Base-by-base conservation (phyloP, 2,113 vertebrate species). In the Plestiodon gilberti region DNA sequence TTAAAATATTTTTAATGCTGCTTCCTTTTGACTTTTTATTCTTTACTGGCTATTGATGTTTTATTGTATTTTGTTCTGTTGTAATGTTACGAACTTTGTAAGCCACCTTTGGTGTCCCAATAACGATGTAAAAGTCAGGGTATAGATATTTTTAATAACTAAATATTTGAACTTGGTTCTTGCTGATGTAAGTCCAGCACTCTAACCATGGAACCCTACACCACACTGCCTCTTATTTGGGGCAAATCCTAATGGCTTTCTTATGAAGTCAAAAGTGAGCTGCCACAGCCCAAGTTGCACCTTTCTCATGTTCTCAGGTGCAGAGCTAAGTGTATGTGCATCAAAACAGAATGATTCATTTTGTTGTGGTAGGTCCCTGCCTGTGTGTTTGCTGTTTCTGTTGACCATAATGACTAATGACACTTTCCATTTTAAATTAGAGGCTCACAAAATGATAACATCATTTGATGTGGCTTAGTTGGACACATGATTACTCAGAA, bases 381-480 rank as follows among this genome's bases (percentile, higher is more conserved):
- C 91, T 80, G 84, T 76, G 69, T 88, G 93, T 85, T 89, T 90
- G 86, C 87, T 93, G 95, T 93, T 94, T 94, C 93, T 95, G 87
- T 83, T 89, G 84, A 87, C 87, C 40, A 5, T 64, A 69, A 74
- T 95, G 95, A 95, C 90, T 93, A 94, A 95, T 83, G 55, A 83
- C 90, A 93, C 94, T 95, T 95, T 95, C 95, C 93, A 92, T 94
- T 95, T 95, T 94, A 93, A 95, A 89, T 88, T 23, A 77, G 81
- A 94, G 88, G 79, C 85, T 91, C 83, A 77, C 84, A 84, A 89
- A 90, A 93, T 92, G 93, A 90, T 89, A 81, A 9, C 3, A 28
- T 75, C 65, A 55, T 80, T 87, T 92, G 89, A 89, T 91, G 82
- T 89, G 87, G 90, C 88, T 87, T 90, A 28, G 30, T 87, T 94